Evolutionary conservation across 2,888 invertebrate genomes (phyloP).

Genomic region (Platerodrilus igneus): DNA sequence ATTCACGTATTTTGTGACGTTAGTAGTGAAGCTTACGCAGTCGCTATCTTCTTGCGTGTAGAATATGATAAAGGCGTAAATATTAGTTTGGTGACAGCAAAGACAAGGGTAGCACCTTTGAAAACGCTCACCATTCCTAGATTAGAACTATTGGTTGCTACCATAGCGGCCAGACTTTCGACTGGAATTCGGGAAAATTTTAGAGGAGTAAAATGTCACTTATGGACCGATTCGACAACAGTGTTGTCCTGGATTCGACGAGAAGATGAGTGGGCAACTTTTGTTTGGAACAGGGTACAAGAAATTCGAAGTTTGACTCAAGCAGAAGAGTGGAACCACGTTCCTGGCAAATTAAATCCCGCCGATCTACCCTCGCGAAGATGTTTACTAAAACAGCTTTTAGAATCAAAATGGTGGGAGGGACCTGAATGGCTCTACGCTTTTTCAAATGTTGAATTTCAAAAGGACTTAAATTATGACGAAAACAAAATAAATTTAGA

Average conservation of each 20-base stretch:
- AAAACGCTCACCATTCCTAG: slow-evolving; percentile 6
- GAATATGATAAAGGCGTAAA: too few species aligned
- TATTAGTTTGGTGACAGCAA: background rate
- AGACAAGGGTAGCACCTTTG: slow-evolving; percentile 5
- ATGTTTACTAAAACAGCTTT: slow-evolving; percentile 26
- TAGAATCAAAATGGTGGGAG: slow-evolving; percentile 34
- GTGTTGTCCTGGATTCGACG: slow-evolving; percentile 31
- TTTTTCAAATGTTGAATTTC: too few species aligned
- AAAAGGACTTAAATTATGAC: too few species aligned
- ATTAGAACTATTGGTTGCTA: slow-evolving; percentile 9
- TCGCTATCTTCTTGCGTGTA: too few species aligned
- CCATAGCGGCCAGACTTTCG: slow-evolving; percentile 7
- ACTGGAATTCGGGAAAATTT: background rate
- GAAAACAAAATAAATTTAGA: too few species aligned
- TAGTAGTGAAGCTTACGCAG: slow-evolving; percentile 9
- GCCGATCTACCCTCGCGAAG: slow-evolving; percentile 36
- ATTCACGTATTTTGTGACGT: slow-evolving; percentile 11
- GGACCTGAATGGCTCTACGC: slow-evolving; percentile 33
- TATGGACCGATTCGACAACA: slow-evolving; percentile 31
- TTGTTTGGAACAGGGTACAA: slow-evolving; percentile 31
- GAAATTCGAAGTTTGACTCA: slow-evolving; percentile 30
- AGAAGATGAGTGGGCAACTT: slow-evolving; percentile 27
- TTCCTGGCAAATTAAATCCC: slow-evolving; percentile 34
- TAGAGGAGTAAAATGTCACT: background rate
- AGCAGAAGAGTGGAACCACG: slow-evolving; percentile 27